Base-by-base conservation (phyloP, 2,797 vertebrate species). In the Lepidocolaptes lacrymiger region DNA sequence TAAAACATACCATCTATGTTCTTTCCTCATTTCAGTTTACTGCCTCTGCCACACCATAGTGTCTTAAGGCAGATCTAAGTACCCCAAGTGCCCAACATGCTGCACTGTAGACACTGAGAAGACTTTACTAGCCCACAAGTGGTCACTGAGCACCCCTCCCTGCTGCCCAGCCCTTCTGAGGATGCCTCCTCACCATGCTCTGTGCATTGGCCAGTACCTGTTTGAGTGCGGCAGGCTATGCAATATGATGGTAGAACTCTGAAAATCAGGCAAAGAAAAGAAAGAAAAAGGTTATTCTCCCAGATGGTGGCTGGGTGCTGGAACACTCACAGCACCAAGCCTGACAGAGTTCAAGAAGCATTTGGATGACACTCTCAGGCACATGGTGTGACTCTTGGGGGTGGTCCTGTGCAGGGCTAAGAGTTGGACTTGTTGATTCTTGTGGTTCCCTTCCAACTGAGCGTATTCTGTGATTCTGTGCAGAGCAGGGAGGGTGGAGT, bases 161-260 rank as follows among this genome's bases (percentile, higher is more conserved):
- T 48, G 37, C 37, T 72, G 68, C 37, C 27, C 51, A 76, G 41
- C 9, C 6, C 39, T 55, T 81, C 17, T 21, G 28, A 77, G 41
- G 27, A 52, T 0, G 0, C 9, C 15, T 81, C 7, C 41, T 56
- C 44, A 36, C 26, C 12, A 44, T 55, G 27, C 27, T 55, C 16
- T 43, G 36, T 91, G 62, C 30, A 24, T 17, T 26, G 67, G 13
- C 7, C 20, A 32, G 24, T 34, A 24, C 14, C 2, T 44, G 8
- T 18, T 52, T 73, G 43, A 73, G 30, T 17, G 36, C 20, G 12
- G 12, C 22, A 51, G 23, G 41, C 20, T 17, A 14, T 4, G 1
- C 11, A 27, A 10, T 13, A 10, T 0, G 1, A 51, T 59, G 26
- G 26, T 44, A 75, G 52, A 72, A 23, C 44, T n/a, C 21, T 26